Evolutionary conservation across 1,140 invertebrate species (phyloP).

Genomic region (Potamilus streckersoni): DNA sequence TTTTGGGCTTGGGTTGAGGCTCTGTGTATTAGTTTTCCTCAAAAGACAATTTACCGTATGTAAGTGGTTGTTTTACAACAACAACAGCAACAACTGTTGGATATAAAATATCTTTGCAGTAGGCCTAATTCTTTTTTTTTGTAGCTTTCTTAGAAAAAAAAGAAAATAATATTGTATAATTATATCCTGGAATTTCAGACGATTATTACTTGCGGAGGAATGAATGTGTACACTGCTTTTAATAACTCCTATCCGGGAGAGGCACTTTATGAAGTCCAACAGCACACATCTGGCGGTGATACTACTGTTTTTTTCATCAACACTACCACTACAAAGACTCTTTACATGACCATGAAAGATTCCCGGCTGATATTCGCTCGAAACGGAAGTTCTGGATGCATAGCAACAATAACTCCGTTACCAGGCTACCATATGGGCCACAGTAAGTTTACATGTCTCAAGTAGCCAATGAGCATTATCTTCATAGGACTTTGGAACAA

Average conservation of each 20-base stretch:
- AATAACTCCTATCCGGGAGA: slow-evolving; percentile 23
- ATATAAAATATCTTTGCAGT: no score
- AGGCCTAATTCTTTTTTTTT: no score
- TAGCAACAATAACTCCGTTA: slow-evolving; percentile 34
- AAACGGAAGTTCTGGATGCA: slow-evolving; percentile 29
- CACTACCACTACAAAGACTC: slow-evolving; percentile 16
- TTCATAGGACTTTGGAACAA: no score
- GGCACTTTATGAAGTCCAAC: slow-evolving; percentile 14
- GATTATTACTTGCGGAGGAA: slow-evolving; percentile 24
- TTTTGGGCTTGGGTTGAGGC: no score
- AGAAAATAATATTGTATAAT: no score
- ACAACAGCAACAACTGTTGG: no score
- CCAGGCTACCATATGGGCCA: slow-evolving; percentile 36
- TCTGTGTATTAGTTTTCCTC: no score
- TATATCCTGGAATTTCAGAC: slow-evolving; percentile 16
- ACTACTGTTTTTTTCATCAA: slow-evolving; percentile 11
- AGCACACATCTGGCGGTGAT: background rate
- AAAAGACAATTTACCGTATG: no score
- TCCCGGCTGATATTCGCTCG: slow-evolving; percentile 8
- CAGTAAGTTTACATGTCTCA: slow-evolving; percentile 8
- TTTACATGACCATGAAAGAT: slow-evolving; percentile 40
- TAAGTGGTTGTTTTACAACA: no score
- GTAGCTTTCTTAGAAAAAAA: no score
- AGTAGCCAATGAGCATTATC: no score
- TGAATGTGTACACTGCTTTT: slow-evolving; percentile 19